Conservation (phyloP, 1,140 invertebrate species). For the Mylabris phalerata region DNA sequence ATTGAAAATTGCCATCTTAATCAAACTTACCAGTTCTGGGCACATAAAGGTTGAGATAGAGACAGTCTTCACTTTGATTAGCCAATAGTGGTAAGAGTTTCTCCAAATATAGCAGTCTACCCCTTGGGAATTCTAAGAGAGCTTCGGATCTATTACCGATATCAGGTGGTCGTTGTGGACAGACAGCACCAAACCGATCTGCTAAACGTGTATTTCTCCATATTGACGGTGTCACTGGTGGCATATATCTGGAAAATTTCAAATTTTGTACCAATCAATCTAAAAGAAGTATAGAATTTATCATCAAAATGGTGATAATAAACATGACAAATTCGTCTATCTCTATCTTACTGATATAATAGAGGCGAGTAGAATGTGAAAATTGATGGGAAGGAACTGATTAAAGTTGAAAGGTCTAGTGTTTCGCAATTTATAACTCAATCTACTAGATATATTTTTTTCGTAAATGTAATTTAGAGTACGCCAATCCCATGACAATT, state of each 20-base stretch:
- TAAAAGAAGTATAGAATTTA: too few relatives aligned
- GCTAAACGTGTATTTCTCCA: constrained; percentile 78
- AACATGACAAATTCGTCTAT: too few relatives aligned
- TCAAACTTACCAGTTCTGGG: constrained; percentile 66
- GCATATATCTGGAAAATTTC: constrained; percentile 70
- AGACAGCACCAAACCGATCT: constrained; percentile 78
- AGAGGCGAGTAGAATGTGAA: too few relatives aligned
- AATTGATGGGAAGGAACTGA: too few relatives aligned
- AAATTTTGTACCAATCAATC: not conserved
- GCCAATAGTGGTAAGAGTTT: constrained; percentile 71
- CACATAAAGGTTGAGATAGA: constrained; percentile 94
- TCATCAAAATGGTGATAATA: too few relatives aligned
- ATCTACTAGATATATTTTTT: too few relatives aligned
- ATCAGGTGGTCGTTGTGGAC: constrained; percentile 74
- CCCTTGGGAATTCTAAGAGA: constrained; percentile 66
- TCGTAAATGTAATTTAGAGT: too few relatives aligned
- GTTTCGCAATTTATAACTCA: too few relatives aligned
- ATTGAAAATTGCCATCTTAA: too few relatives aligned
- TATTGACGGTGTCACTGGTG: constrained; percentile 82
- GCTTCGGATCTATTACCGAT: constrained; percentile 66
- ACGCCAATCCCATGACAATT: too few relatives aligned
- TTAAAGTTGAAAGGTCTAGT: too few relatives aligned
- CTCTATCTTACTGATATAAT: too few relatives aligned
- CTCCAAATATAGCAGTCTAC: constrained; percentile 72
- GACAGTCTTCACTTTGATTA: constrained; percentile 94